These are phyloP conservation scores for Lucinisca nassula DNA, from an alignment of 2,888 invertebrate genomes.

Conservation along the genomic window DNA sequence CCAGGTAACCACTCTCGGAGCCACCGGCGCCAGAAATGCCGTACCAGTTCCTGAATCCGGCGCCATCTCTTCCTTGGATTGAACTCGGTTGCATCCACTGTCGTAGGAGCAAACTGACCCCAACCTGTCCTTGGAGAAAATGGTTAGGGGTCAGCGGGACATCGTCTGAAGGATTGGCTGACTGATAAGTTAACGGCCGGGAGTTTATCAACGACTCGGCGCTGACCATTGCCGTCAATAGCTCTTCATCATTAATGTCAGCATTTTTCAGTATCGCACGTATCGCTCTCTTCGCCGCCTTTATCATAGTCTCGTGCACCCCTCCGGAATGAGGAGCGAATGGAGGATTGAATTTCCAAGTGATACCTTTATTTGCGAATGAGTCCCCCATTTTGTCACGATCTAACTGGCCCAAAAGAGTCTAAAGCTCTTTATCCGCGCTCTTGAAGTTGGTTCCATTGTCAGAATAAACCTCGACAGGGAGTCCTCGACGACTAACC, in stretches of 20 bases:
- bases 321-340: conserved; percentile 57
- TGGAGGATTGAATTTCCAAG: conserved; percentile 62
- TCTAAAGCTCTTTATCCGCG: too few species aligned
- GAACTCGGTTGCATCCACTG: conserved; percentile 20
- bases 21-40: conserved; percentile 58
- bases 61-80: conserved; percentile 43
- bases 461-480: too few species aligned
- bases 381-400: conserved; percentile 18
- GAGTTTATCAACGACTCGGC: conserved; percentile 63
- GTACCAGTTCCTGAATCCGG: conserved; percentile 57
- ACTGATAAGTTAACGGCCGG: conserved; percentile 63
- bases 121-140: too few species aligned
- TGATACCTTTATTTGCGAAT: conserved; percentile 34
- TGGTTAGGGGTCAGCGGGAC: too few species aligned
- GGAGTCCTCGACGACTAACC: too few species aligned
- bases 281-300: conserved; percentile 66
- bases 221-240: conserved; percentile 59
- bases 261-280: conserved; percentile 47
- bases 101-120: conserved; percentile 33
- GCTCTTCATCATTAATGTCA: conserved; percentile 64
- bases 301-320: conserved; percentile 60
- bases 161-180: conserved; percentile 40
- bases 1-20: conserved; percentile 38
- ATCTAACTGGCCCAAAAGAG: too few species aligned
- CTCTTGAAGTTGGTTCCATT: too few species aligned